Evolutionary conservation across 2,797 vertebrate genomes (phyloP), one percentile per base, ranked within the genome.

Genomic region (Acrossocheilus wenchowensis): DNA sequence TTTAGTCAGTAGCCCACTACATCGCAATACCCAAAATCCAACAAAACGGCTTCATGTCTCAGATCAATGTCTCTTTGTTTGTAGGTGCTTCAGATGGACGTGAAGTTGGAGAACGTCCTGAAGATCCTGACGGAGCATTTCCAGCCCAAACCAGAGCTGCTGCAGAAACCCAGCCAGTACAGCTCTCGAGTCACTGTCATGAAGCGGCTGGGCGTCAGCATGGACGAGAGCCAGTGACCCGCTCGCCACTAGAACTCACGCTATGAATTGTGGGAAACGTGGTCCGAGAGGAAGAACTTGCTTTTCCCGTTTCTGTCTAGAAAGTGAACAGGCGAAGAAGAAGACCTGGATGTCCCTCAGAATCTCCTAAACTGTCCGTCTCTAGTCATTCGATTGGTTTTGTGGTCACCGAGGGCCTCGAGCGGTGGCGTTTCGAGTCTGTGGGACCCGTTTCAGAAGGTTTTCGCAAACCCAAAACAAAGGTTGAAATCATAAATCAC

Each of bases 11-110:
- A 78, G 23, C 36, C 78, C 15, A 2, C 26, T 15, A 15, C 62
- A 66, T 14, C 17, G 2, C n/a, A 7, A 19, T 9, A 81, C 17
- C 14, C n/a, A 23, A 10, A 52, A 52, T 2, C 73, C 36, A 50
- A 7, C 17, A 30, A 48, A 30, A 30, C 72, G 34, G 30, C 88
- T 90, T 86, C 86, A 48, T n/a, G 48, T 64, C 90, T 86, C 81
- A 71, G 81, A 91, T 88, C 88, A 9, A 60, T 21, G 26, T 83
- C 5, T 84, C 15, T 82, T 34, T 89, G 54, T 36, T 78, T 88
- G 21, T 89, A 96, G 96, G 93, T 95, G n/a, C 78, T 93, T 87
- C 92, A 92, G 86, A 95, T 96, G 94, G 94, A 96, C 68, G 87
- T 90, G 88, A 95, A 95, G 84, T 88, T 96, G 91, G 94, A 95